phyloP scores from a whole-genome alignment of 2,113 vertebrate species.

The Salminus brasiliensis region DNA sequence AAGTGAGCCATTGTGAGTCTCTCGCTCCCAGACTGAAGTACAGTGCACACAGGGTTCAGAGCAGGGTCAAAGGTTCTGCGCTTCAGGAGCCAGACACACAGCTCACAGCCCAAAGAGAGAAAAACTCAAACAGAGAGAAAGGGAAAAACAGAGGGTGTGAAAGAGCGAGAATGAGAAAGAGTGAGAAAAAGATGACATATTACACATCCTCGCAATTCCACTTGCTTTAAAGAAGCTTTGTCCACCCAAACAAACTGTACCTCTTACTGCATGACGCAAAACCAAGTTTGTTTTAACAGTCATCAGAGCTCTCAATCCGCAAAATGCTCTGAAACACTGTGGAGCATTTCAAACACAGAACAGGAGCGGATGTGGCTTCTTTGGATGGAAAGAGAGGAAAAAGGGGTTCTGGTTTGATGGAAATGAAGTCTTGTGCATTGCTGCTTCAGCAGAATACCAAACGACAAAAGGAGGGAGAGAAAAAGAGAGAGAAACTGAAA shows the following conservation, averaged over 20 bases:
- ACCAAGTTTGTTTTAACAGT: slow-evolving; percentile 40
- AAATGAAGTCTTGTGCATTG: slow-evolving; percentile 62
- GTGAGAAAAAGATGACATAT: not conserved
- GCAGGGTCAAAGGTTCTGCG: slow-evolving; percentile 25
- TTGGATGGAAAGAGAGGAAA: slow-evolving; percentile 33
- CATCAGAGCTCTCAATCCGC: slow-evolving; percentile 21
- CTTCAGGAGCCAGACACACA: slow-evolving; percentile 33
- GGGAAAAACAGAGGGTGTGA: not conserved
- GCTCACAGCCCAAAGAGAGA: slow-evolving; percentile 34
- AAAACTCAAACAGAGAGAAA: slow-evolving; percentile 25
- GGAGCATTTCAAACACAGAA: slow-evolving; percentile 43
- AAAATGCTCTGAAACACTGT: slow-evolving; percentile 41
- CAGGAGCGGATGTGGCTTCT: slow-evolving; percentile 54
- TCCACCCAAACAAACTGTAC: slow-evolving; percentile 17
- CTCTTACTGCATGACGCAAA: not conserved
- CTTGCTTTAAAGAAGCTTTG: too few species aligned
- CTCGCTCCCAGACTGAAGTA: slow-evolving; percentile 30
- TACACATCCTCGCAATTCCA: not conserved
- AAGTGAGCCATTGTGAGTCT: slow-evolving; percentile 49
- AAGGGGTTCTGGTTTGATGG: slow-evolving; percentile 49
- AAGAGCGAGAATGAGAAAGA: not conserved
- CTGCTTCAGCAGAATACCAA: slow-evolving; percentile 67
- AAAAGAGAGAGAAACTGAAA: not conserved
- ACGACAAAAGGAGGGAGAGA: slow-evolving; percentile 37
- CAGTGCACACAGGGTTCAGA: slow-evolving; percentile 48